These are phyloP conservation scores for Spongilla lacustris DNA, from an alignment of 37 sponge, comb jelly and placozoan species.

Conservation along the genomic window DNA sequence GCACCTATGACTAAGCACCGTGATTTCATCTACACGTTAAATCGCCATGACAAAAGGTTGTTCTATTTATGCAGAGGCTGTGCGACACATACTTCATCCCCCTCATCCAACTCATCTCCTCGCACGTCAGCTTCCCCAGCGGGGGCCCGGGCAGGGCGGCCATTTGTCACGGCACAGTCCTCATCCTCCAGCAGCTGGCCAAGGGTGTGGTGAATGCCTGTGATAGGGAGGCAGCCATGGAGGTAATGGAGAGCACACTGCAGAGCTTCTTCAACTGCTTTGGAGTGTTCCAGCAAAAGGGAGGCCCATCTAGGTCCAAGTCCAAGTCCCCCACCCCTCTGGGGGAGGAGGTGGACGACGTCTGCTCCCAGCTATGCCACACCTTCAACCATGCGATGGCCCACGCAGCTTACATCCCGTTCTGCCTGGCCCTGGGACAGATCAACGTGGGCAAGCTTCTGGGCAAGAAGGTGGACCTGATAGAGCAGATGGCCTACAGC, in stretches of 20 bases:
- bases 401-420: constrained; percentile 70
- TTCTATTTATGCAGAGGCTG: constrained; percentile 9
- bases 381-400: constrained; percentile 76
- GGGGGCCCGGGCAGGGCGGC: constrained; percentile 52
- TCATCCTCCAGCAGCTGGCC: constrained; percentile 47
- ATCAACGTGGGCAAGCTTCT: constrained; percentile 52
- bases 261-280: constrained; percentile 60
- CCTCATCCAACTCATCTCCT: constrained; percentile 77
- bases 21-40: no score
- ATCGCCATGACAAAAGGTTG: no score
- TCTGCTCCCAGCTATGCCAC: constrained; percentile 4
- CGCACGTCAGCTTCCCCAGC: constrained; percentile 69
- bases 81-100: constrained; percentile 60
- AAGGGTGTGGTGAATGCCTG: not conserved
- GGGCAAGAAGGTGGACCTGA: constrained; percentile 68
- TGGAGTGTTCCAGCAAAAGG: constrained; percentile 22
- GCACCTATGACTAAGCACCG: not conserved
- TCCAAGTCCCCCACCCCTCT: not conserved
- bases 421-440: constrained; percentile 87
- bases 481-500: constrained; percentile 69
- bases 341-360: not conserved
- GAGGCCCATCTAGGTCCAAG: not conserved
- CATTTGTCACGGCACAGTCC: constrained; percentile 63
- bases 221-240: constrained; percentile 43
- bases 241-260: constrained; percentile 30